A percentile compares a stretch with the other conserved stretches of the same genome.
phyloP scores from a whole-genome alignment of 35 echinoderm and acorn worm genomes.

The Lytechinus pictus region DNA sequence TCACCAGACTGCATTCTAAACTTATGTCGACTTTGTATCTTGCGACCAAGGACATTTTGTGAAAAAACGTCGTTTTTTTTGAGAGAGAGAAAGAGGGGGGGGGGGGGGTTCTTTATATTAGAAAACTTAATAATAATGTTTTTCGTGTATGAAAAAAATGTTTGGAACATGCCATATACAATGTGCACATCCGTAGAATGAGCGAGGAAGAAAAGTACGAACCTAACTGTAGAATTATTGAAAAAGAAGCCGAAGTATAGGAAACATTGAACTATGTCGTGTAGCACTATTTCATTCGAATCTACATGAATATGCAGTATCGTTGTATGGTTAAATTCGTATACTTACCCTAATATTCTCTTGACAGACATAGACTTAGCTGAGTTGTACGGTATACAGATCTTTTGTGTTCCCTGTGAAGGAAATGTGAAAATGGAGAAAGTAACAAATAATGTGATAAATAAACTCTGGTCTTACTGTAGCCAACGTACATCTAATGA shows the following conservation, averaged over 20 bases:
- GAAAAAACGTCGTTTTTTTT: not conserved
- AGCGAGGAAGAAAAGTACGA: too few species aligned
- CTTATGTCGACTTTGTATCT: not conserved
- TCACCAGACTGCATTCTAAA: not conserved
- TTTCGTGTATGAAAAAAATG: too few species aligned
- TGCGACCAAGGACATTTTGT: not conserved
- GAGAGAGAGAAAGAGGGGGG: too few species aligned
- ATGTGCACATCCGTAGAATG: too few species aligned
- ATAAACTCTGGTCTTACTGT: not conserved
- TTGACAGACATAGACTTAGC: constrained; percentile 96
- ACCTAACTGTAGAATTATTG: too few species aligned
- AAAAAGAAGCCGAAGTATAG: too few species aligned
- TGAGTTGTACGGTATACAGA: constrained; percentile 92
- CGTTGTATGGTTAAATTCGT: not conserved
- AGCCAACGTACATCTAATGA: not conserved
- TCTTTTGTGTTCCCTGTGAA: constrained; percentile 93
- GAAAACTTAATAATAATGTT: too few species aligned
- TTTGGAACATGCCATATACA: too few species aligned
- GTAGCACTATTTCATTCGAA: too few species aligned
- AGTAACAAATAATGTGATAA: not conserved
- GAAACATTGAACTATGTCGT: too few species aligned
- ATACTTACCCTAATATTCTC: constrained; percentile 83
- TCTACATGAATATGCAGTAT: too few species aligned
- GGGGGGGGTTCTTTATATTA: too few species aligned
- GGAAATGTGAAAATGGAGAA: constrained; percentile 7